Evolutionary conservation across 2,888 invertebrate genomes (phyloP), one percentile per base, ranked within the genome.

Genomic region (Capitulum mitella): DNA sequence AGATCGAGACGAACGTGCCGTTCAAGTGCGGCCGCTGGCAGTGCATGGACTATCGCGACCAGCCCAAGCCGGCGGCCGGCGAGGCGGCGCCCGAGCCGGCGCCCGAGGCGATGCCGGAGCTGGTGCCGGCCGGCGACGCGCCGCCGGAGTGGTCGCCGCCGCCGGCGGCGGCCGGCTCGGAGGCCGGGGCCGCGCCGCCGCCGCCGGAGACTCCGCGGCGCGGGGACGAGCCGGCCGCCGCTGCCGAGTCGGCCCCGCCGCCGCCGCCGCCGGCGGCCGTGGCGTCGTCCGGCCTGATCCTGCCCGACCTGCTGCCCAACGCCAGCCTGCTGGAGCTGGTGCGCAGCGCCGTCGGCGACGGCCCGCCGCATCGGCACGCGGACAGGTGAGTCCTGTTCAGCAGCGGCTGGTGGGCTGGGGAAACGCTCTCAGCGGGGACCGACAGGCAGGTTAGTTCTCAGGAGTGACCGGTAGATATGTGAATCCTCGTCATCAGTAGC

Each of bases 21-120:
- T 95, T 95, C 85, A 91, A 93, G 83, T 90, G 96, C 79, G 97
- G 97, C 46, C 89, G 96, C 83, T 97, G 97, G 97, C 91, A 92
- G 86, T 97, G 96, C 86, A 93, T 94, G 92, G 97, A 97, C 86
- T 97, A 94, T 86, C 88, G 94, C 84, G 95, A 96, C 87, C 93
- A 94, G 84, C 92, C 92, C 34, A 80, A 81, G 70, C 74, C 64
- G 64, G 51, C 51, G 51, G 64, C 16, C 19, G 64, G 34, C 19
- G 64, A 32, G 19, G 8, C 8, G 19, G 34, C 29, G 12, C 3
- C 32, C 19, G 64, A n/a, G n/a, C n/a, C n/a, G n/a, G n/a, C n/a
- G n/a, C n/a, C n/a, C n/a, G n/a, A n/a, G n/a, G n/a, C n/a, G n/a
- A n/a, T 34, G 34, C 64, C 64, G 19, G 64, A 34, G 19, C 64